Evolutionary conservation across 2,113 vertebrate species (phyloP), one percentile per base, ranked within the genome.

Genomic region (Chelonoidis abingdonii): DNA sequence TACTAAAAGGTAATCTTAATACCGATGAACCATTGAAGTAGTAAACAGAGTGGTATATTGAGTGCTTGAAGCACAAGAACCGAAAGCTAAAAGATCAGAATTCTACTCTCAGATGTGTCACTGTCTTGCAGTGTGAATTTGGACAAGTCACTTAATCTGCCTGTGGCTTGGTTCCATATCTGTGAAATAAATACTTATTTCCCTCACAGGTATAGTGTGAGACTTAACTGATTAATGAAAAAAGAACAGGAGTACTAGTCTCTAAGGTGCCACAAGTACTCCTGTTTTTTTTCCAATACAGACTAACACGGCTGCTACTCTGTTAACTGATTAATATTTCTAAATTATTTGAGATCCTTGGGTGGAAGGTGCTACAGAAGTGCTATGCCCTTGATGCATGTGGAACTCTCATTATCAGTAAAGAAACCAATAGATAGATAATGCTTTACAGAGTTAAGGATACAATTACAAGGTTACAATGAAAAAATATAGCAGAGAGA

Each of bases 291-390:
- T 44, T 6, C 8, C 2, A 44, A 44, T 44, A 44, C 44, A 44
- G 8, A 44, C 44, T 44, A 44, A 44, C 44, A 44, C 6, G 44
- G 44, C 44, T 44, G 44, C 44, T 44, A 44, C 8, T 44, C 44
- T 44, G 44, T 83, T 59, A 57, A 41, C 5, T 80, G 49, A 53
- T 3, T 1, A 6, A 1, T 10, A 1, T 65, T 69, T 82, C 21
- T 57, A 25, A 62, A 13, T 31, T 1, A 1, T 7, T 57, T 57
- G 56, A 79, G 84, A 84, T 3, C 31, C 21, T 2, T 3, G 12
- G 14, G 41, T 3, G 41, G 80, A 31, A 53, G n/a, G 53, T 0
- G 0, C 1, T 14, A 8, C 31, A 19, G 54, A 81, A 83, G 1
- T 59, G 1, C 0, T 50, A 2, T 8, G 44, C 75, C 47, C 72